Base-by-base conservation (phyloP, 2,797 vertebrate species). In the Phalloptychus januarius region DNA sequence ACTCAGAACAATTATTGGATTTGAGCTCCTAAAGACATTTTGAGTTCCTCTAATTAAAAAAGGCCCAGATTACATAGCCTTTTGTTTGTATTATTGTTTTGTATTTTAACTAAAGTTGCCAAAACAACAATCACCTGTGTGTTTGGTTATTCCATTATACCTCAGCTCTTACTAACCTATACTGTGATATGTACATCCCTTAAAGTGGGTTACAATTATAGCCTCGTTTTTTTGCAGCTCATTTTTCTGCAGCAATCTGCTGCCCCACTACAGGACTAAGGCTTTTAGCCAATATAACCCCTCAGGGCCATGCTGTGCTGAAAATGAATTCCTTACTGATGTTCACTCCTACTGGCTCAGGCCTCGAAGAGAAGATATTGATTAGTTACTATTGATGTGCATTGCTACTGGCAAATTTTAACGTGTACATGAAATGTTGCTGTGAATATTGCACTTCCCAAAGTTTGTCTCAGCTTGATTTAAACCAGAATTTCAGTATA, bases 361-460 rank as follows among this genome's bases (percentile, higher is more conserved):
- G 72, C 73, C 48, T 87, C 18, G 50, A 69, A 87, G 77, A 79
- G 77, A 83, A 88, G 76, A 77, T 89, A 93, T 91, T 76, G 90
- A 94, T 91, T 74, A 16, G 54, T 71, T 79, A 82, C 61, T 91
- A 86, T 78, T 90, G 77, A 91, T 86, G 77, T 83, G 52, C 77
- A 85, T 79, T 76, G 84, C 91, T 79, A 63, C 77, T 63, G 79
- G 90, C 86, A 88, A 90, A 77, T 84, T 89, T 78, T 87, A 82
- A 70, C 36, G 18, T 75, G 80, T 83, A 78, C 81, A 79, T 81
- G 75, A 73, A 83, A 50, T 81, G 71, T 79, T 86, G 48, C 56
- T 87, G 83, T 85, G 77, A 87, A 86, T 86, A 85, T 83, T 79
- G 74, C 61, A 33, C 69, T 86, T 82, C 33, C 83, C 11, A 8